Evolutionary conservation across 2,113 vertebrate species (phyloP), one percentile per base, ranked within the genome.

Genomic region (Paramormyrops kingsleyae): DNA sequence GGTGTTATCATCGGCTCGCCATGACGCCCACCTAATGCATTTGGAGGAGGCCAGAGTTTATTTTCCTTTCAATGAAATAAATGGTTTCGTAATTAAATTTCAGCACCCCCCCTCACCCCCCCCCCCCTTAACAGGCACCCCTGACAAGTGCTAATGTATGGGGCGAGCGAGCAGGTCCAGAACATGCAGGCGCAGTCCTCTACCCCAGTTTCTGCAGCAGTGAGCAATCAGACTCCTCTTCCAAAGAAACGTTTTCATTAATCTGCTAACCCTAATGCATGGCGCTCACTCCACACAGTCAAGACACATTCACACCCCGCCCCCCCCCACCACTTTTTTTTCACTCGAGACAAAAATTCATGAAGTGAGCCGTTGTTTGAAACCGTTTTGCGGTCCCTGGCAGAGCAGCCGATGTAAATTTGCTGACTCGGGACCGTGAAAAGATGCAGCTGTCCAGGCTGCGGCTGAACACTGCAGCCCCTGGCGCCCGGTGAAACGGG

Each of bases 61-160:
- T 99, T 99, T 99, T 98, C 97, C 97, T 98, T 98, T 97, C 97
- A 96, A 97, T 96, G 96, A 98, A 98, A 98, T 97, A 98, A 99
- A 98, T 98, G 97, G 97, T 97, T 97, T 97, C 95, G 96, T 97
- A 98, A 98, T 99, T 98, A 97, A 97, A 97, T 97, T 97, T 97
- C 96, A 94, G 94, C 95, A 95, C 97, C 95, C 96, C 95, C 96
- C 96, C n/a, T n/a, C n/a, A n/a, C 52, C 97, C 95, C 96, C 95
- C 96, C 96, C 52, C 96, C 86, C 96, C 97, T 97, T 99, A 99
- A 99, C 98, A 97, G 97, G 96, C 95, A 93, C 47, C 96, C 95
- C 95, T 98, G 98, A 98, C 97, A 98, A 99, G 97, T 97, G 97
- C 97, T 97, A 98, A 99, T 98, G 97, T 97, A 97, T 95, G 96